Evolutionary conservation across 2,888 invertebrate genomes (phyloP).

Genomic region (Brenthis daphne): DNA sequence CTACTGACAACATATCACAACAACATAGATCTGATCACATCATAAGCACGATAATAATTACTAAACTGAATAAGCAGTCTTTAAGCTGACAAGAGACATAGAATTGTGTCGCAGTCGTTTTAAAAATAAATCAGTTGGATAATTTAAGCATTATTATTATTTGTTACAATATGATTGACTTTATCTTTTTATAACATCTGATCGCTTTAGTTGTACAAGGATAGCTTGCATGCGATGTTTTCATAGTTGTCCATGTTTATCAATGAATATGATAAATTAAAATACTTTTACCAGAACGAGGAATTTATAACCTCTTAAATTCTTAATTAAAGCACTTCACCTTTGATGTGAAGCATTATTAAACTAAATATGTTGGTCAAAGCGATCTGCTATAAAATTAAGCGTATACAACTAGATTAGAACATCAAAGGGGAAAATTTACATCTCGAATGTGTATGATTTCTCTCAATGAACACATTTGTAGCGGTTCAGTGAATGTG

Average conservation of each 20-base stretch:
- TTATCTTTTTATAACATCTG: slow-evolving; percentile 3
- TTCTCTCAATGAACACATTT: slow-evolving; percentile 44
- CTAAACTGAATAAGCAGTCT: slow-evolving; percentile 11
- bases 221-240: neutral
- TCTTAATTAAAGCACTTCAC: neutral
- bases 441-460: slow-evolving; percentile 37
- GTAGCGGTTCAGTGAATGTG: slow-evolving; percentile 42
- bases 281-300: neutral
- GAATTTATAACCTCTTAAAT: slow-evolving; percentile 4
- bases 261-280: neutral
- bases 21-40: neutral
- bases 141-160: slow-evolving; percentile 14
- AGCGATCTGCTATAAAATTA: neutral
- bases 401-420: slow-evolving; percentile 15
- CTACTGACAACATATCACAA: neutral
- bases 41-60: slow-evolving; percentile 5
- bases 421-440: slow-evolving; percentile 38
- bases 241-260: neutral
- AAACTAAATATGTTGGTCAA: slow-evolving; percentile 8
- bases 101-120: slow-evolving; percentile 9
- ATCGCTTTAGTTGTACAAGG: neutral
- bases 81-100: slow-evolving; percentile 22
- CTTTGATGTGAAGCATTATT: slow-evolving; percentile 10
- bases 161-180: slow-evolving; percentile 7
- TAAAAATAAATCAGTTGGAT: slow-evolving; percentile 10